phyloP scores from a whole-genome alignment of 2,113 vertebrate species.

The Aix galericulata region DNA sequence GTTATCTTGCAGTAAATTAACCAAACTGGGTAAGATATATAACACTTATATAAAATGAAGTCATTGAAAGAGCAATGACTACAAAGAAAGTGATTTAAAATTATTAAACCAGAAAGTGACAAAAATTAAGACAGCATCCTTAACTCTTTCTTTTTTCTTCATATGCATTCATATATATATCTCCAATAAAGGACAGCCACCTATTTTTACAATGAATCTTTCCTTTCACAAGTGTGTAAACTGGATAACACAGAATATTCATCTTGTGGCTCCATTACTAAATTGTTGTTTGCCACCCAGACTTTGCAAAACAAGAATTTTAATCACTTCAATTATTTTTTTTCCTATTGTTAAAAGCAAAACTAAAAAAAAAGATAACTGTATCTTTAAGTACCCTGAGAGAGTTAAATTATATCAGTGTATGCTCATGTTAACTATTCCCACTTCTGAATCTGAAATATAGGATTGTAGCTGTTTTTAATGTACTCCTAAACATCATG shows the following conservation, averaged over 20 bases:
- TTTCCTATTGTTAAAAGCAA: neutral
- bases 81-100: neutral
- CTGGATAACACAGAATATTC: neutral
- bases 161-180: neutral
- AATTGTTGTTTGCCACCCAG: neutral
- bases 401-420: neutral
- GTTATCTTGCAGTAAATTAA: neutral
- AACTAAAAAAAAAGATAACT: neutral
- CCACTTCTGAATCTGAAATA: constrained; percentile 14
- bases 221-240: neutral
- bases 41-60: neutral
- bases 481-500: constrained; percentile 6
- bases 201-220: neutral
- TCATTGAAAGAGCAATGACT: neutral
- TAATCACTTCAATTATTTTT: neutral
- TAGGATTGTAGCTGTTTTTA: neutral
- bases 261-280: neutral
- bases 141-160: neutral
- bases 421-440: neutral
- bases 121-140: neutral
- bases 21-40: neutral
- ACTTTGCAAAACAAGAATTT: neutral
- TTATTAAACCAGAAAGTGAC: neutral
- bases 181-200: neutral
- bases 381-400: neutral